Percentiles rank a stretch among this genome's conserved stretches.
phyloP scores from a whole-genome alignment of 2,888 invertebrate species.

The Bombylius major region DNA sequence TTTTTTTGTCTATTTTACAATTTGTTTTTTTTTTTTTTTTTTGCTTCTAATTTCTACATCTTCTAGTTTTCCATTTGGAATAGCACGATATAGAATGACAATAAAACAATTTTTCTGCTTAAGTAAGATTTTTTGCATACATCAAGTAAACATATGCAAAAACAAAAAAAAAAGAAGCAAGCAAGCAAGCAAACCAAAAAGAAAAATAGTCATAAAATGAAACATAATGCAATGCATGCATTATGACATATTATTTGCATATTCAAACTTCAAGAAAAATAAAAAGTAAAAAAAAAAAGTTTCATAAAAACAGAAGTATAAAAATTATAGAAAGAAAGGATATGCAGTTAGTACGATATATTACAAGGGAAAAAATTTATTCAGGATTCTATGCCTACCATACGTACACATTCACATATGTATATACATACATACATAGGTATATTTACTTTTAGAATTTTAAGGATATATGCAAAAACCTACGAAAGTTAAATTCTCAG shows the following conservation, averaged over 20 bases:
- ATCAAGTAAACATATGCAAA: too few species aligned
- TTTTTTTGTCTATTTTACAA: too few species aligned
- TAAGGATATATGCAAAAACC: too few species aligned
- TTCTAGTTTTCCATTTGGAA: constrained; percentile 3
- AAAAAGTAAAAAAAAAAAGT: neutral
- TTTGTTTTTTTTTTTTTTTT: neutral
- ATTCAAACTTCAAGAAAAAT: neutral
- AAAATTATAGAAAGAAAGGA: neutral
- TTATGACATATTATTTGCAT: neutral
- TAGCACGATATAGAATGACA: constrained; percentile 4
- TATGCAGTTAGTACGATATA: neutral
- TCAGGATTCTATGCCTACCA: too few species aligned
- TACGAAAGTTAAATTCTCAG: too few species aligned
- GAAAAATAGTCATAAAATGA: too few species aligned
- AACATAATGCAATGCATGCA: too few species aligned
- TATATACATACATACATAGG: too few species aligned
- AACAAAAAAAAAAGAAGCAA: too few species aligned
- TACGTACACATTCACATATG: too few species aligned
- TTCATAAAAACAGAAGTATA: neutral
- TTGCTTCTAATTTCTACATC: neutral
- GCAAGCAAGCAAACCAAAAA: too few species aligned
- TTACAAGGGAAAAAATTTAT: neutral
- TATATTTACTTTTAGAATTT: too few species aligned
- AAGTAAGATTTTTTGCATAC: neutral
- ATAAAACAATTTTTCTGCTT: constrained; percentile 8